These are phyloP conservation scores for Chelon auratus DNA, from an alignment of 2,797 vertebrate species.

Conservation along the genomic window DNA sequence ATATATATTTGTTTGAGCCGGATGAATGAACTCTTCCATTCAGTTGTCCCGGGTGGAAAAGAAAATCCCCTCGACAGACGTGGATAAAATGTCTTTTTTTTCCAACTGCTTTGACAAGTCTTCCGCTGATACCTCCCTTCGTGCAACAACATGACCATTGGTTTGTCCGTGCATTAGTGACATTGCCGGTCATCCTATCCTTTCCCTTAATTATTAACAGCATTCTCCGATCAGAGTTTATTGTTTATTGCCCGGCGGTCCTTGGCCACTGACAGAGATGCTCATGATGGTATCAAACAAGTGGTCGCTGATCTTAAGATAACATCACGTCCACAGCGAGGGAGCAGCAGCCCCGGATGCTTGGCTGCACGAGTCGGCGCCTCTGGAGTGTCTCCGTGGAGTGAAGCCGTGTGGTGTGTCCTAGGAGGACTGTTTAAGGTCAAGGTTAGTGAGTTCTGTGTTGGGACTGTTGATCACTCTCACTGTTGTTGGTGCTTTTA, in stretches of 20 bases:
- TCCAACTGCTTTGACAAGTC: constrained; percentile 74
- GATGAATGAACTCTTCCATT: constrained; percentile 36
- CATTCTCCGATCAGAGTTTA: constrained; percentile 82
- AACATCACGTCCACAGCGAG: constrained; percentile 50
- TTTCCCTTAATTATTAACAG: constrained; percentile 83
- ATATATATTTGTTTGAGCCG: not conserved
- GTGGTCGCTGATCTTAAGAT: constrained; percentile 65
- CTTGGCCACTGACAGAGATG: constrained; percentile 63
- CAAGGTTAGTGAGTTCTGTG: constrained; percentile 39
- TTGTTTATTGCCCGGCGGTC: constrained; percentile 82
- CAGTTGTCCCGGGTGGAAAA: constrained; percentile 60
- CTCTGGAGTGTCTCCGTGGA: constrained; percentile 9
- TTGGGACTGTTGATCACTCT: constrained; percentile 6
- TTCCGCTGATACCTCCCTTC: constrained; percentile 74
- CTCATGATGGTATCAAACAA: constrained; percentile 69
- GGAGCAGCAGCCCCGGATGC: constrained; percentile 29
- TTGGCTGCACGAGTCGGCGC: constrained; percentile 16
- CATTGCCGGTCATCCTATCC: constrained; percentile 85
- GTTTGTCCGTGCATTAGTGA: constrained; percentile 78
- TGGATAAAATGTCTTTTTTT: constrained; percentile 78
- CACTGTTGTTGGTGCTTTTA: not conserved
- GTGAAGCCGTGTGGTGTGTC: constrained; percentile 11
- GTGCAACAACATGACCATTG: constrained; percentile 68
- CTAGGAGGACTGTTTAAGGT: constrained; percentile 7
- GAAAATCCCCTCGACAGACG: constrained; percentile 56